These are phyloP conservation scores for Forficula auricularia DNA, from an alignment of 1,140 invertebrate species.

Conservation along the genomic window DNA sequence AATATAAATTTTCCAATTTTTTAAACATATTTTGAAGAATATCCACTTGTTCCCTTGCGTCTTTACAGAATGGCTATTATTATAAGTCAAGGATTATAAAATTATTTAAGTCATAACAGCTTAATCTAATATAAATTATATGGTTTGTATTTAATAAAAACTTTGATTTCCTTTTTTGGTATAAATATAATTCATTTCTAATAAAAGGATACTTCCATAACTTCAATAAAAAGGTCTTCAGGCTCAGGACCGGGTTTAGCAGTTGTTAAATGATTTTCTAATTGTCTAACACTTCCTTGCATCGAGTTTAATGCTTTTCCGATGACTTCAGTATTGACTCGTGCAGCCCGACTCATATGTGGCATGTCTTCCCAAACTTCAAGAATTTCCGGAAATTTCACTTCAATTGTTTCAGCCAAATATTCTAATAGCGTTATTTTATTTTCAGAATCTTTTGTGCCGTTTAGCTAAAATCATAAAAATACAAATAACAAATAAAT, in stretches of 20 bases:
- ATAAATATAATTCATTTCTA: constrained; percentile 5
- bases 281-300: constrained; percentile 64
- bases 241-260: constrained; percentile 53
- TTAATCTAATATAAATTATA: constrained; percentile 16
- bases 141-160: constrained; percentile 12
- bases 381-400: constrained; percentile 68
- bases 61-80: constrained; percentile 46
- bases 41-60: constrained; percentile 70
- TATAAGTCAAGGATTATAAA: constrained; percentile 11
- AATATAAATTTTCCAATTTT: constrained; percentile 77
- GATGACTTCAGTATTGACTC: constrained; percentile 71
- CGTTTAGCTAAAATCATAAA: constrained; percentile 56
- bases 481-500: constrained; percentile 14
- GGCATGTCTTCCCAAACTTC: constrained; percentile 73
- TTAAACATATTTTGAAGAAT: constrained; percentile 82
- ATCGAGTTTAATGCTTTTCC: constrained; percentile 71
- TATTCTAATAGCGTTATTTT: constrained; percentile 86
- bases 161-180: constrained; percentile 11
- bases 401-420: constrained; percentile 72
- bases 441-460: constrained; percentile 87
- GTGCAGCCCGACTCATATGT: constrained; percentile 64
- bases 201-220: constrained; percentile 56
- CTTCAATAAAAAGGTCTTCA: constrained; percentile 63
- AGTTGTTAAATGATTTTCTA: constrained; percentile 76
- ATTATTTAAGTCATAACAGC: constrained; percentile 13